These are phyloP conservation scores for Synanthedon myopaeformis DNA, from an alignment of 2,888 invertebrate species.

Conservation along the genomic window DNA sequence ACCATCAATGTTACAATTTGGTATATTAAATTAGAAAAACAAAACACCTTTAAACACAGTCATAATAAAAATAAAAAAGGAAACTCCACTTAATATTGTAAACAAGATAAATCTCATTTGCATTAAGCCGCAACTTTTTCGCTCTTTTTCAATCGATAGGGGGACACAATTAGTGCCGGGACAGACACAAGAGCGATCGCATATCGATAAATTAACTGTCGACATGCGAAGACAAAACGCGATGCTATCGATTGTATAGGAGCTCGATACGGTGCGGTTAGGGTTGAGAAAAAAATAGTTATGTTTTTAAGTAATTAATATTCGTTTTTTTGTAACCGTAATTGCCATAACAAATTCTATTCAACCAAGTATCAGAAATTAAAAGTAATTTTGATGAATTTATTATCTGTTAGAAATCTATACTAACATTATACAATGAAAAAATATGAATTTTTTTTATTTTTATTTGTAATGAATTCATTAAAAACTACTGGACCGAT, in stretches of 20 bases:
- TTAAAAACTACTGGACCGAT: no score
- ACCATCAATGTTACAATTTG: no score
- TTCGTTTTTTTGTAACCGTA: no score
- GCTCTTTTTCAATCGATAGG: slow-evolving; percentile 26
- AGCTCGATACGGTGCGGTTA: slow-evolving; percentile 1
- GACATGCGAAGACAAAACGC: slow-evolving; percentile 59
- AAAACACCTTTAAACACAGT: neutral
- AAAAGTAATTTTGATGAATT: no score
- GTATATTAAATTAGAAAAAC: no score
- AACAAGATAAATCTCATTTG: neutral
- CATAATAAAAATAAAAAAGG: neutral
- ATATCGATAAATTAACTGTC: slow-evolving; percentile 47
- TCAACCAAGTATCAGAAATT: no score
- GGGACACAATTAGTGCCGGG: slow-evolving; percentile 60
- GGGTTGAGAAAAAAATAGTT: neutral
- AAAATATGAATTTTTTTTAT: no score
- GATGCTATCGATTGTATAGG: slow-evolving; percentile 39
- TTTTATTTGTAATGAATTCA: no score
- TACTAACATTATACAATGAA: no score
- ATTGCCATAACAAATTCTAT: no score
- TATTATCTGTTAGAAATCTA: no score
- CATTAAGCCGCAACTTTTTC: slow-evolving; percentile 31
- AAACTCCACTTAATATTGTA: neutral
- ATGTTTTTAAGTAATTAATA: no score
- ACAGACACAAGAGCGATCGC: slow-evolving; percentile 45